Evolutionary conservation across 2,113 vertebrate genomes (phyloP).

Genomic region (Antigone vipio): DNA sequence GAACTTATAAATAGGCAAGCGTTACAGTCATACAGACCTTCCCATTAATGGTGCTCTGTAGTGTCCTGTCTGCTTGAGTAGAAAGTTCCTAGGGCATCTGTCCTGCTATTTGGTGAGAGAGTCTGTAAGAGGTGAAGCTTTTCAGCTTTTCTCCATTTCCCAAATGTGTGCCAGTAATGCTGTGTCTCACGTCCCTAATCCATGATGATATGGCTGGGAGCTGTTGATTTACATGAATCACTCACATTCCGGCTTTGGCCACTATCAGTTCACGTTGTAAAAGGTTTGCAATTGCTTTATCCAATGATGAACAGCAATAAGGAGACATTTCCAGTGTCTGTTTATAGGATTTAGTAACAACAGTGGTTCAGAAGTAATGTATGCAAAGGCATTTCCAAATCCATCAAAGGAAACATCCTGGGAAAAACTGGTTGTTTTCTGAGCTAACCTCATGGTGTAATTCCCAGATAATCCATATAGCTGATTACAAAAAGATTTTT

Average conservation of each 20-base stretch:
- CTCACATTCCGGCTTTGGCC: not conserved
- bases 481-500: not conserved
- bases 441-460: not conserved
- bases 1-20: not conserved
- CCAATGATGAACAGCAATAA: not conserved
- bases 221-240: slow-evolving; percentile 1
- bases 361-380: slow-evolving; percentile 1
- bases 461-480: not conserved
- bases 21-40: not conserved
- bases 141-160: slow-evolving; percentile 8
- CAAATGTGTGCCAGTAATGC: not conserved
- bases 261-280: not conserved
- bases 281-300: slow-evolving; percentile 27
- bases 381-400: not conserved
- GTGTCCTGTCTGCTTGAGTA: not conserved
- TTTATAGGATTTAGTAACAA: slow-evolving; percentile 7
- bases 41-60: not conserved
- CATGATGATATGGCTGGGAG: not conserved
- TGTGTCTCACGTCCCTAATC: not conserved
- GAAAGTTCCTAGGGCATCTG: not conserved
- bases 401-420: not conserved
- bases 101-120: not conserved
- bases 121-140: not conserved
- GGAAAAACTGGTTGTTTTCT: not conserved
- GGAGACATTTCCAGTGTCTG: not conserved